Conservation (phyloP, 2,113 vertebrate species). For the Osmerus eperlanus region DNA sequence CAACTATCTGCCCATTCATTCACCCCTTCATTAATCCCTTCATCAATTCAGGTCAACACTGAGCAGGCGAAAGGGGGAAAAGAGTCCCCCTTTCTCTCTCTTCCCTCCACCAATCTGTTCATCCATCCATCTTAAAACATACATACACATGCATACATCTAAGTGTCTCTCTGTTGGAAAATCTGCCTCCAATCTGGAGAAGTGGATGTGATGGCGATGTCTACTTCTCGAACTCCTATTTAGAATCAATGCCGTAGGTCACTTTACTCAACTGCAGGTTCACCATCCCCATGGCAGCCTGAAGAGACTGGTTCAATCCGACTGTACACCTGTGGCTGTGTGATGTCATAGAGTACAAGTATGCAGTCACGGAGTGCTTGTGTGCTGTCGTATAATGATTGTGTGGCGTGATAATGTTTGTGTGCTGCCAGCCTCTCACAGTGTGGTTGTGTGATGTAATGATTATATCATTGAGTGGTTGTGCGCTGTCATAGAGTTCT, state of each 20-base stretch:
- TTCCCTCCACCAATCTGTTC: not conserved
- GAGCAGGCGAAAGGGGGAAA: not conserved
- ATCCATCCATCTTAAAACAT: not conserved
- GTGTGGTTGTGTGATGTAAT: constrained; percentile 7
- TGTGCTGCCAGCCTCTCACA: not conserved
- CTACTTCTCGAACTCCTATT: constrained; percentile 51
- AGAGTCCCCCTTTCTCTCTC: not conserved
- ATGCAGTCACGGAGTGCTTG: constrained; percentile 22
- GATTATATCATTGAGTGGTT: constrained; percentile 25
- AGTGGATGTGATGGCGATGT: constrained; percentile 22
- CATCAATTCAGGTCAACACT: too few species aligned
- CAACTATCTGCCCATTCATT: not conserved
- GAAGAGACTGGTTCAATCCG: constrained; percentile 3
- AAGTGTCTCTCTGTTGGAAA: constrained; percentile 21
- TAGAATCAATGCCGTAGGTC: constrained; percentile 74
- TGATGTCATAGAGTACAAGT: not conserved
- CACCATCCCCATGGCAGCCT: constrained; percentile 17
- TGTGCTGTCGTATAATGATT: not conserved
- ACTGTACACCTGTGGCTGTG: not conserved
- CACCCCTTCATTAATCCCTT: constrained; percentile 1
- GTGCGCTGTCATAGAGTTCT: not conserved
- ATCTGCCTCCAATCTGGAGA: constrained; percentile 2
- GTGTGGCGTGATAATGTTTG: not conserved
- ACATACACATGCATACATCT: not conserved
- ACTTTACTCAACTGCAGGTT: constrained; percentile 72